Evolutionary conservation across 2,113 vertebrate genomes (phyloP).

Genomic region (Chionomys nivalis): DNA sequence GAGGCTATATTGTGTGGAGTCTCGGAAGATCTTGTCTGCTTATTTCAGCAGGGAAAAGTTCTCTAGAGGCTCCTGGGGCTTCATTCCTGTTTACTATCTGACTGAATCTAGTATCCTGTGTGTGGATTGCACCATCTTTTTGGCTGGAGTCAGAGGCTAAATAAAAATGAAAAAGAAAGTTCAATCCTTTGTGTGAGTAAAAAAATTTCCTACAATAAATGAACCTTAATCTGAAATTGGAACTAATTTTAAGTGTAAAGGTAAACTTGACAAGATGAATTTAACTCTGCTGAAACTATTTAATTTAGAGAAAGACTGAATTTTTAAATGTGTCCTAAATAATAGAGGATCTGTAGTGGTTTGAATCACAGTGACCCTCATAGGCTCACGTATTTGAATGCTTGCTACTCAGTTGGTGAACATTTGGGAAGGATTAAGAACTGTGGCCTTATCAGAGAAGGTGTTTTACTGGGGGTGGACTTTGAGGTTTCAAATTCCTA

Average conservation of each 20-base stretch:
- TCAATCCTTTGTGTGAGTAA: neutral
- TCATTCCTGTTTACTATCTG: neutral
- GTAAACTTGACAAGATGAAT: slow-evolving; percentile 12
- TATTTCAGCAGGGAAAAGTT: neutral
- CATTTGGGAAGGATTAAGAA: neutral
- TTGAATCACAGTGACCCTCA: neutral
- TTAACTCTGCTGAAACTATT: slow-evolving; percentile 16
- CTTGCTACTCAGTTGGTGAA: neutral
- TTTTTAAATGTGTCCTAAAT: slow-evolving; percentile 9
- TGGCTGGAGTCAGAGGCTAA: neutral
- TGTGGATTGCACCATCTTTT: neutral
- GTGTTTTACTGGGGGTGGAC: neutral
- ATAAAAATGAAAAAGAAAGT: neutral
- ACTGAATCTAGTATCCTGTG: neutral
- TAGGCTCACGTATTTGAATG: neutral
- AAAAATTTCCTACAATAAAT: neutral
- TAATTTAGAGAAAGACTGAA: slow-evolving; percentile 16
- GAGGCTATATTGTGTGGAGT: too few species aligned
- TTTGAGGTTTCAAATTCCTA: neutral
- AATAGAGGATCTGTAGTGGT: neutral
- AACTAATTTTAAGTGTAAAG: neutral
- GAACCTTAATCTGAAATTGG: neutral
- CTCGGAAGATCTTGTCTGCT: too few species aligned
- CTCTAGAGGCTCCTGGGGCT: too few species aligned
- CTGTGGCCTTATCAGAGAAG: neutral